These are phyloP conservation scores for Vesta saturnalis DNA, from an alignment of 2,888 invertebrate species.

Conservation along the genomic window DNA sequence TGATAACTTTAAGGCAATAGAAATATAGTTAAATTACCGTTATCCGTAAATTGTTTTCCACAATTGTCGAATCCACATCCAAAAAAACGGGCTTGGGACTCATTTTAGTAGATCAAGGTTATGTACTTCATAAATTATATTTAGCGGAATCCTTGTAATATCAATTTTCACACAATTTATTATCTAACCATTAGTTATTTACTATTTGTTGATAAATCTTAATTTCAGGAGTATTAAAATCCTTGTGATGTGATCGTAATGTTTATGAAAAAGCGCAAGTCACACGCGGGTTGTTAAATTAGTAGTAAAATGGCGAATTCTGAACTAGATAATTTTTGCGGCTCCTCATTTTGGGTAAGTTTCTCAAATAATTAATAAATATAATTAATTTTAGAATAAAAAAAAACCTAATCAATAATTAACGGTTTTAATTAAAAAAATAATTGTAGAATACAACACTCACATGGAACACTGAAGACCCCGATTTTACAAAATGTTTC, in stretches of 20 bases:
- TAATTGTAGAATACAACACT: constrained; percentile 76
- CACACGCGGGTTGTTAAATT: constrained; percentile 38
- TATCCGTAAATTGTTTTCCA: constrained; percentile 57
- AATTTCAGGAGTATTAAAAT: neutral
- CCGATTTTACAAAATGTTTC: constrained; percentile 88
- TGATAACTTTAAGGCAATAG: neutral
- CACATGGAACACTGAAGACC: constrained; percentile 84
- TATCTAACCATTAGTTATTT: neutral
- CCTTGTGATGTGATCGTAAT: no score
- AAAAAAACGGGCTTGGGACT: constrained; percentile 49
- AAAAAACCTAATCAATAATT: neutral
- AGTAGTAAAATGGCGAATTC: constrained; percentile 63
- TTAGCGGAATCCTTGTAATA: no score
- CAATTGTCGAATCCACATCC: constrained; percentile 58
- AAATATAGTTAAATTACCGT: constrained; percentile 49
- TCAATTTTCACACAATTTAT: neutral
- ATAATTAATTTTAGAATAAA: no score
- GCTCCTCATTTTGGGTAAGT: constrained; percentile 83
- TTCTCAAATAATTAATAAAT: constrained; percentile 15
- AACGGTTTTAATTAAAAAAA: neutral
- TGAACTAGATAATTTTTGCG: constrained; percentile 80
- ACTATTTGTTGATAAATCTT: neutral
- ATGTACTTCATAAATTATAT: neutral
- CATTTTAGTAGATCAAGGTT: constrained; percentile 18
- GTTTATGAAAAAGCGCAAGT: constrained; percentile 6